phyloP scores from a whole-genome alignment of 2,888 invertebrate species.

The Chrysolina oricalcia region DNA sequence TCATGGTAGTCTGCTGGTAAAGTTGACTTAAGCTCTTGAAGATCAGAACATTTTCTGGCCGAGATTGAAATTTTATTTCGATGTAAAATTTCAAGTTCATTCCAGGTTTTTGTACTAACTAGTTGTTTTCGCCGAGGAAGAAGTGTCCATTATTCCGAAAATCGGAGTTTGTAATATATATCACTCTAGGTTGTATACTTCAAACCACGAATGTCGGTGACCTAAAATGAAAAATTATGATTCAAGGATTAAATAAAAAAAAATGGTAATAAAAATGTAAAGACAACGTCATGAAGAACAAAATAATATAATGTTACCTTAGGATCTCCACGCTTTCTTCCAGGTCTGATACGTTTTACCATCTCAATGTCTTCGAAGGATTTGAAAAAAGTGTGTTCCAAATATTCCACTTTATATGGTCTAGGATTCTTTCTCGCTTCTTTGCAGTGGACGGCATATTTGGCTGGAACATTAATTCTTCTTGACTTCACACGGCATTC shows the following conservation, averaged over 20 bases:
- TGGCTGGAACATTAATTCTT: not conserved
- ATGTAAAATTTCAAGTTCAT: not conserved
- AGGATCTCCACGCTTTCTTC: not conserved
- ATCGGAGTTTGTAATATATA: constrained; percentile 10
- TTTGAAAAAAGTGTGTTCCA: constrained; percentile 28
- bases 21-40: too few relatives aligned
- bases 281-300: too few relatives aligned
- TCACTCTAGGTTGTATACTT: not conserved
- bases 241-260: not conserved
- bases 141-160: constrained; percentile 3
- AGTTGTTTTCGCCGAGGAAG: constrained; percentile 2
- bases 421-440: not conserved
- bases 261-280: not conserved
- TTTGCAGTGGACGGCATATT: not conserved
- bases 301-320: not conserved
- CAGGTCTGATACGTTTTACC: constrained; percentile 13
- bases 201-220: constrained; percentile 1
- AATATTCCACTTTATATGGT: constrained; percentile 29
- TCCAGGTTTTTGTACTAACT: not conserved
- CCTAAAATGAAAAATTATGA: constrained; percentile 2
- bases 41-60: not conserved
- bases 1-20: too few relatives aligned
- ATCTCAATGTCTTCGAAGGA: constrained; percentile 3
- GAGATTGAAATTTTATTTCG: not conserved
- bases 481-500: not conserved